Evolutionary conservation across 2,797 vertebrate genomes (phyloP).

Genomic region (Scleropages formosus): DNA sequence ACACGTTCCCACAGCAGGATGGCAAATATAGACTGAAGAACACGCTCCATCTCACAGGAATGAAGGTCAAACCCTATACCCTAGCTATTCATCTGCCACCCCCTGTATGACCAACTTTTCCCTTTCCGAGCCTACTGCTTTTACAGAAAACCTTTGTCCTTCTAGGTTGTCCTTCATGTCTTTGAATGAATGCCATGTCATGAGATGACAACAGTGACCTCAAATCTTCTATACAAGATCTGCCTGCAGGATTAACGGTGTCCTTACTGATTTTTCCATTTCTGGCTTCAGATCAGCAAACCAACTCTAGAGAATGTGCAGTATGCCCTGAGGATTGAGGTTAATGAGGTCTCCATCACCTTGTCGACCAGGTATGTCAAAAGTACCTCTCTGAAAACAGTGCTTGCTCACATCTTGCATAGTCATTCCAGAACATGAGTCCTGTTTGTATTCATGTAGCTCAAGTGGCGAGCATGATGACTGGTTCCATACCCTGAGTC

Average conservation of each 20-base stretch:
- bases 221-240: too few relatives aligned
- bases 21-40: constrained; percentile 92
- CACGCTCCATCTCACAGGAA: constrained; percentile 74
- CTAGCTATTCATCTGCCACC: background rate
- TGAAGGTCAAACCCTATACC: constrained; percentile 74
- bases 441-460: constrained; percentile 60
- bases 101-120: background rate
- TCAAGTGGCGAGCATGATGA: constrained; percentile 89
- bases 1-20: constrained; percentile 93
- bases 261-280: background rate
- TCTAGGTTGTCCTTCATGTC: background rate
- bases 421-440: background rate
- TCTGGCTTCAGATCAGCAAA: constrained; percentile 79
- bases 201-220: constrained; percentile 11
- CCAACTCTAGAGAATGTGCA: constrained; percentile 78
- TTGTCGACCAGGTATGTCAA: constrained; percentile 83
- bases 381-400: constrained; percentile 1
- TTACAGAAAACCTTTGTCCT: background rate
- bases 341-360: constrained; percentile 75
- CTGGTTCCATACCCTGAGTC: constrained; percentile 87
- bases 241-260: too few relatives aligned
- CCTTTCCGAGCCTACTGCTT: background rate
- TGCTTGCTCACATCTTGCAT: background rate
- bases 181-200: constrained; percentile 17
- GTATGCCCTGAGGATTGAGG: constrained; percentile 84